Evolutionary conservation across 2,888 invertebrate species (phyloP).

Genomic region (Salpingus planirostris): DNA sequence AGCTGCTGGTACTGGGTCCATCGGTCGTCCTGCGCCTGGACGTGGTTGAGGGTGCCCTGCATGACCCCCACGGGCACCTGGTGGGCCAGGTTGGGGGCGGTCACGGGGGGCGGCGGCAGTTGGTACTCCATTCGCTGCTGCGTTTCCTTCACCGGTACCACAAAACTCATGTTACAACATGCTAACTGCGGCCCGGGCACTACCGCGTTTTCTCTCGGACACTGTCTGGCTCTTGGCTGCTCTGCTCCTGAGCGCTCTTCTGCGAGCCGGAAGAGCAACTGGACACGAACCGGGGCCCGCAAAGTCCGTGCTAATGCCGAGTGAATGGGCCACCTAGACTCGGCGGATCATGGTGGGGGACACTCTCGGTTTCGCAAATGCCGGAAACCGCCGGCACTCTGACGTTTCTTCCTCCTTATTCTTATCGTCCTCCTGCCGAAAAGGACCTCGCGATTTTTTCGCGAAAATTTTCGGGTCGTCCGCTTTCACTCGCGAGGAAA

Average conservation of each 20-base stretch:
- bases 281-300: slow-evolving; percentile 31
- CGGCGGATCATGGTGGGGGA: slow-evolving; percentile 22
- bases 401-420: slow-evolving; percentile 3
- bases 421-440: slow-evolving; percentile 9
- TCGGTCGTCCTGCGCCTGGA: slow-evolving; percentile 50
- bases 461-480: neutral
- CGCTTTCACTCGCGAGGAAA: no score
- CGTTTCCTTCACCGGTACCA: slow-evolving; percentile 39
- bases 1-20: slow-evolving; percentile 72
- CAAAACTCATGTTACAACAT: slow-evolving; percentile 42
- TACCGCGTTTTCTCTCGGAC: slow-evolving; percentile 7
- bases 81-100: slow-evolving; percentile 32
- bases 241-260: slow-evolving; percentile 2
- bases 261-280: slow-evolving; percentile 30
- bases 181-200: slow-evolving; percentile 35
- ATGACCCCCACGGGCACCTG: slow-evolving; percentile 57
- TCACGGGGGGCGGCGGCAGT: slow-evolving; percentile 42
- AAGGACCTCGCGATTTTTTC: neutral
- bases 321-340: slow-evolving; percentile 32
- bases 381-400: slow-evolving; percentile 30
- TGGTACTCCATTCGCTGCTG: slow-evolving; percentile 43
- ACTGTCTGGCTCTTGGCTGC: slow-evolving; percentile 1
- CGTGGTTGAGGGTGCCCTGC: slow-evolving; percentile 56
- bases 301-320: slow-evolving; percentile 22
- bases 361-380: slow-evolving; percentile 40